These are phyloP conservation scores for Sceliomorpha sp. DNA, from an alignment of 2,888 invertebrate genomes.

Conservation along the genomic window DNA sequence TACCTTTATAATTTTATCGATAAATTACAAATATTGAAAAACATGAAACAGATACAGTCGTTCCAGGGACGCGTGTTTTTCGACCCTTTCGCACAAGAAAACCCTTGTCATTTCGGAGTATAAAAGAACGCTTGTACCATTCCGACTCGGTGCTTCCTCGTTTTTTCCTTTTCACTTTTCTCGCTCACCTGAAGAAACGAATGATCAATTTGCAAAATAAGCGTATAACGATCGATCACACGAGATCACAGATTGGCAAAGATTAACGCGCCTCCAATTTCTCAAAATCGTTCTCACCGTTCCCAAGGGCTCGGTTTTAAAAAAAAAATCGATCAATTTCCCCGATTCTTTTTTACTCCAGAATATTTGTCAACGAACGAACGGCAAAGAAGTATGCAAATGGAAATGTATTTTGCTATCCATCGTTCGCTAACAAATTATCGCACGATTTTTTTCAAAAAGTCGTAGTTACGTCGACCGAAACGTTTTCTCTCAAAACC, in stretches of 20 bases:
- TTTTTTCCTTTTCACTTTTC: not conserved
- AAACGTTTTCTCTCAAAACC: too few species aligned
- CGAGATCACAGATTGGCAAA: conserved; percentile 28
- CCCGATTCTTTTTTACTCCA: too few species aligned
- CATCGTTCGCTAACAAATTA: too few species aligned
- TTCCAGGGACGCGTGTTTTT: conserved; percentile 64
- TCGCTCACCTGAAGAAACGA: not conserved
- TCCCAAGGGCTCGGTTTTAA: too few species aligned
- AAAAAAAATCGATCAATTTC: too few species aligned
- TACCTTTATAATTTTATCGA: conserved; percentile 79
- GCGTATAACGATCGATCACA: conserved; percentile 16
- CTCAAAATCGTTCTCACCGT: too few species aligned
- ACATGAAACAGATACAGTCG: conserved; percentile 79
- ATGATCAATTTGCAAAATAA: conserved; percentile 6
- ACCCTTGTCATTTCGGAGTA: not conserved
- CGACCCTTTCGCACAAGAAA: conserved; percentile 25
- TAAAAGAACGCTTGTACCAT: conserved; percentile 5
- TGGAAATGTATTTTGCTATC: too few species aligned
- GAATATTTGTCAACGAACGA: too few species aligned
- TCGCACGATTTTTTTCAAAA: too few species aligned
- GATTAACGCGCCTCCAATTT: not conserved
- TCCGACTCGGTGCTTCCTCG: conserved; percentile 9
- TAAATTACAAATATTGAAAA: conserved; percentile 81
- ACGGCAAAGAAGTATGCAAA: too few species aligned
- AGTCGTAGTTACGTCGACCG: too few species aligned